phyloP scores from a whole-genome alignment of 2,888 invertebrate species.

The Cordilura impudica region DNA sequence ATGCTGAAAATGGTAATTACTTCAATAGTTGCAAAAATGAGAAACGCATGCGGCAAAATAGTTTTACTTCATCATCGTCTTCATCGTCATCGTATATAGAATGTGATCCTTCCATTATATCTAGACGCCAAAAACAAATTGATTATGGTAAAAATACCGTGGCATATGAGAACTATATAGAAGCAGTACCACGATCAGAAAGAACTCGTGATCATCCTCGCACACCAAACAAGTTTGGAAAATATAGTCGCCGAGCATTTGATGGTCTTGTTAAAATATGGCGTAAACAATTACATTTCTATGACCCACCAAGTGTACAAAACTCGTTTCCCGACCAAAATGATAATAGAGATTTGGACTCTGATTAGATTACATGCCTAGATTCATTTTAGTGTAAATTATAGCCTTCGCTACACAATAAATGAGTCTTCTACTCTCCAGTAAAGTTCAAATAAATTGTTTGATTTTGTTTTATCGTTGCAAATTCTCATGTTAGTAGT shows the following conservation, averaged over 20 bases:
- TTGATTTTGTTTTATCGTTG: not conserved
- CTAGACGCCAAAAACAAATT: slow-evolving; percentile 93
- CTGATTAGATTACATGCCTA: slow-evolving; percentile 38
- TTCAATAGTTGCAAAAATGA: slow-evolving; percentile 67
- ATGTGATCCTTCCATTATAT: slow-evolving; percentile 84
- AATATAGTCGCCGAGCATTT: slow-evolving; percentile 95
- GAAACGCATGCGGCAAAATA: slow-evolving; percentile 73
- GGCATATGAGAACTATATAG: slow-evolving; percentile 88
- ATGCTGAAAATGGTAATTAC: slow-evolving; percentile 5
- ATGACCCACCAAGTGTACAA: slow-evolving; percentile 81
- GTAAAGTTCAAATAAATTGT: not conserved
- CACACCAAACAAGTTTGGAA: slow-evolving; percentile 92
- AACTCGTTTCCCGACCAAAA: slow-evolving; percentile 19
- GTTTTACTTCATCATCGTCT: slow-evolving; percentile 72
- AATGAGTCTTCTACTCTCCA: not conserved
- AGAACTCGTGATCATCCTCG: slow-evolving; percentile 87
- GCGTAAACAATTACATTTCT: slow-evolving; percentile 90
- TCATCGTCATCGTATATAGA: slow-evolving; percentile 79
- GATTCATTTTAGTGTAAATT: not conserved
- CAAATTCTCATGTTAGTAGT: no score
- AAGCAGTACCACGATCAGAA: slow-evolving; percentile 83
- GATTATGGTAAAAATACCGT: slow-evolving; percentile 96
- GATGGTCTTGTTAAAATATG: slow-evolving; percentile 92
- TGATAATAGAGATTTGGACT: slow-evolving; percentile 51
- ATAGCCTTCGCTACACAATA: no score